Evolutionary conservation across 1,140 invertebrate species (phyloP).

Genomic region (Mycetomoellerius zeteki): DNA sequence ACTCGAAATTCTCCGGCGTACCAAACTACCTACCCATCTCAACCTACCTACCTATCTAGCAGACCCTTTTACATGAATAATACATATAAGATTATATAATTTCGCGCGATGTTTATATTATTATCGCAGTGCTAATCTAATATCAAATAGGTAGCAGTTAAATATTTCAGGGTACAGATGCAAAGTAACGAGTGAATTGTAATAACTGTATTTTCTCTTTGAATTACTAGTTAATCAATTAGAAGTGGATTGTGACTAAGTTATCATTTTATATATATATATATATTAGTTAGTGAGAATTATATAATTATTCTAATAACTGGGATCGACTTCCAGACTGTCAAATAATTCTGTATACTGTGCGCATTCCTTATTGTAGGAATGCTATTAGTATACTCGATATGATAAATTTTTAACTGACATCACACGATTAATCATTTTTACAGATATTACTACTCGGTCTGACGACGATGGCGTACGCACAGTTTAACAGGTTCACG

Average conservation of each 20-base stretch:
- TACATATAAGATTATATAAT: constrained; percentile 29
- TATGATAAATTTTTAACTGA: neutral
- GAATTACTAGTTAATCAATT: neutral
- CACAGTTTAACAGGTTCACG: constrained; percentile 67
- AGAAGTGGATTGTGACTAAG: neutral
- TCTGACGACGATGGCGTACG: constrained; percentile 56
- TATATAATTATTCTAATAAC: neutral
- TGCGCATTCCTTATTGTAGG: neutral
- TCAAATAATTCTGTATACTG: neutral
- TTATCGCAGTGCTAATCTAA: neutral
- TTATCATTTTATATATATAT: neutral
- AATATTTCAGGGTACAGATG: neutral
- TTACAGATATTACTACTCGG: constrained; percentile 68
- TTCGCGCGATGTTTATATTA: neutral
- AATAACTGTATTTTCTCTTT: neutral
- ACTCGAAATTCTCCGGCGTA: constrained; percentile 61
- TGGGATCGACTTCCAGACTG: neutral
- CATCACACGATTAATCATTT: constrained; percentile 6
- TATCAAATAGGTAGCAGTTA: neutral
- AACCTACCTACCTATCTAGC: constrained; percentile 25
- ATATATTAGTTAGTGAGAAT: neutral
- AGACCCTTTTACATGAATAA: constrained; percentile 63
- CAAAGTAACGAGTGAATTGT: neutral
- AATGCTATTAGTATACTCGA: neutral
- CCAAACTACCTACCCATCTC: constrained; percentile 59